These are phyloP conservation scores for Pomacea canaliculata DNA, from an alignment of 2,888 invertebrate genomes.

Conservation along the genomic window DNA sequence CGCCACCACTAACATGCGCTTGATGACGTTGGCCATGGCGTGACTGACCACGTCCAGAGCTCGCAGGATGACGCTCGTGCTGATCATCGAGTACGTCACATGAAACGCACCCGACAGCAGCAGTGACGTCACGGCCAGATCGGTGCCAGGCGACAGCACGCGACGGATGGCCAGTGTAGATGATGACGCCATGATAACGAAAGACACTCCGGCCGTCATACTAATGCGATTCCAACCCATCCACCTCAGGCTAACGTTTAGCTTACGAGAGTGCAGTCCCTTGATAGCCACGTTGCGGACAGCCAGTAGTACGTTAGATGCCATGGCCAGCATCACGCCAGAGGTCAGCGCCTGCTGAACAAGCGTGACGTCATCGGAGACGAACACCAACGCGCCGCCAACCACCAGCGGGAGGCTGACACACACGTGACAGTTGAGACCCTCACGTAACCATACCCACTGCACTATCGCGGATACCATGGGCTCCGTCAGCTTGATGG, in stretches of 20 bases:
- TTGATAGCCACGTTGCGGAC: too few relatives aligned
- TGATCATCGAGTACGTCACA: slow-evolving; percentile 35
- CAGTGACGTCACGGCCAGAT: not conserved
- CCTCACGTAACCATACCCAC: not conserved
- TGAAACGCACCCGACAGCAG: slow-evolving; percentile 31
- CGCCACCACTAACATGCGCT: slow-evolving; percentile 35
- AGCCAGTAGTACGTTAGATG: slow-evolving; percentile 37
- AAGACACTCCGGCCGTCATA: not conserved
- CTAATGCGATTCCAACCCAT: too few relatives aligned
- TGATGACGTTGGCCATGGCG: slow-evolving; percentile 36
- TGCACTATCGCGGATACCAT: slow-evolving; percentile 41
- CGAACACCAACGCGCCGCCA: slow-evolving; percentile 37
- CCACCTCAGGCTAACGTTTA: too few relatives aligned
- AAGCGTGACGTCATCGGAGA: slow-evolving; percentile 18
- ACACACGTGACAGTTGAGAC: not conserved
- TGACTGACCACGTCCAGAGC: slow-evolving; percentile 37
- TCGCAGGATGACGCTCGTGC: slow-evolving; percentile 28
- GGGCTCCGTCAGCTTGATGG: slow-evolving; percentile 46
- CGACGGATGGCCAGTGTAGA: not conserved
- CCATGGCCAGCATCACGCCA: slow-evolving; percentile 37
- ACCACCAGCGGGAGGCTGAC: slow-evolving; percentile 39
- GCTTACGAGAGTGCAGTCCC: too few relatives aligned
- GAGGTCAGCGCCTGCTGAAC: slow-evolving; percentile 20
- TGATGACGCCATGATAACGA: not conserved
- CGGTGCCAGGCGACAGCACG: not conserved